phyloP scores from a whole-genome alignment of 2,888 invertebrate species.

The Orthonevra nobilis region DNA sequence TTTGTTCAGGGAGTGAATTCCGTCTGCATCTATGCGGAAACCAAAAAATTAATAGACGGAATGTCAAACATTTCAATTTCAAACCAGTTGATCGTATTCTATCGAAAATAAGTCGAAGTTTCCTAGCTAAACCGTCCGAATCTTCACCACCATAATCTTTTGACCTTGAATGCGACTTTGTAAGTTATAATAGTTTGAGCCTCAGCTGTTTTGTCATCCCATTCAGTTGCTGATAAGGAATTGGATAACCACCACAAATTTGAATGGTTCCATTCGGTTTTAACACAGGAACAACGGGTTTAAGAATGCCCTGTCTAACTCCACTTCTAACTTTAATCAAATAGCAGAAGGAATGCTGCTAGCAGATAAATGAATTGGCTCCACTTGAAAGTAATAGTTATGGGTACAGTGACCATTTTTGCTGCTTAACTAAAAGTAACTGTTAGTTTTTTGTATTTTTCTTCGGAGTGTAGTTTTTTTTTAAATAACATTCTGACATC shows the following conservation, averaged over 20 bases:
- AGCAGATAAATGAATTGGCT: constrained; percentile 12
- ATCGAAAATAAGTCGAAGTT: constrained; percentile 28
- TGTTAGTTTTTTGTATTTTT: too few relatives aligned
- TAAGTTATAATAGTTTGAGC: constrained; percentile 68
- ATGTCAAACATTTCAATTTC: constrained; percentile 38
- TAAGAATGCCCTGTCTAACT: constrained; percentile 70
- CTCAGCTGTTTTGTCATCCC: constrained; percentile 73
- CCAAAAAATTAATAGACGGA: constrained; percentile 46
- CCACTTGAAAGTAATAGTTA: too few relatives aligned
- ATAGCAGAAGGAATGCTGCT: constrained; percentile 61
- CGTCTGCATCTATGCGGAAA: constrained; percentile 50
- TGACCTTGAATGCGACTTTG: constrained; percentile 73
- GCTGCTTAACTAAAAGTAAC: too few relatives aligned
- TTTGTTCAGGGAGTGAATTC: constrained; percentile 50
- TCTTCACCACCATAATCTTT: constrained; percentile 59
- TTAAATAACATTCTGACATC: too few relatives aligned
- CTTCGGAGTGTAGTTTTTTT: too few relatives aligned
- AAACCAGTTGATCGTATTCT: constrained; percentile 29
- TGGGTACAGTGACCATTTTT: too few relatives aligned
- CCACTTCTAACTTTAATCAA: constrained; percentile 59
- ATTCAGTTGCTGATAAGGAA: constrained; percentile 73
- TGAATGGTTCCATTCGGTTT: constrained; percentile 69
- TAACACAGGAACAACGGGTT: constrained; percentile 49
- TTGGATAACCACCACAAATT: constrained; percentile 72
- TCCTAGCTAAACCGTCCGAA: constrained; percentile 26